Percentiles rank a stretch among this genome's conserved stretches.
Evolutionary conservation across 2,797 vertebrate species (phyloP).

Genomic region (Strix occidentalis): DNA sequence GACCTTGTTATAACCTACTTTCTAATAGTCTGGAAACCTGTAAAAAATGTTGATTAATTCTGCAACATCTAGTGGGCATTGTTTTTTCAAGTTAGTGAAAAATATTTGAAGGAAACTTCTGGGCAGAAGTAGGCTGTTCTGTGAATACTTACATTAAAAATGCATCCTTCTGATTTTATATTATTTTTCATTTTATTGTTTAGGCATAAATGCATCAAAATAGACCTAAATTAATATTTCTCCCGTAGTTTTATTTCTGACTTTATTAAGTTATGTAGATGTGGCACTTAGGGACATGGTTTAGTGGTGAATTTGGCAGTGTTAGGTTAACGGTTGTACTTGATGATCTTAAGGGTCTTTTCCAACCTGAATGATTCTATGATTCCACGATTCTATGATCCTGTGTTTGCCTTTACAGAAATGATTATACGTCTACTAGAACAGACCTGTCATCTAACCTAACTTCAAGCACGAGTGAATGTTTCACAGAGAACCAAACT

Average conservation of each 20-base stretch:
- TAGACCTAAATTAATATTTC: neutral
- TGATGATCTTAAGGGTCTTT: neutral
- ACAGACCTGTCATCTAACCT: neutral
- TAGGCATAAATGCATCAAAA: neutral
- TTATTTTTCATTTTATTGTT: neutral
- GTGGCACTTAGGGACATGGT: neutral
- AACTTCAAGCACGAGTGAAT: neutral
- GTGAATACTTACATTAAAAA: neutral
- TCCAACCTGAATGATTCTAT: neutral
- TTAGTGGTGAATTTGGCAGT: neutral
- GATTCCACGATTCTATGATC: neutral
- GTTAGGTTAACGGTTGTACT: rapidly evolving
- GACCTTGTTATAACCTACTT: neutral
- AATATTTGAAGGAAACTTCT: neutral
- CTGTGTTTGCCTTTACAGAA: neutral
- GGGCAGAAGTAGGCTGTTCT: neutral
- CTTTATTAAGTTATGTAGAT: neutral
- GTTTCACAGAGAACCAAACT: neutral
- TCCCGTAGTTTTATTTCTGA: neutral
- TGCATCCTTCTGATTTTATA: neutral
- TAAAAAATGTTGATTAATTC: neutral
- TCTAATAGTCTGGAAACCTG: neutral
- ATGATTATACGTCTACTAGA: neutral
- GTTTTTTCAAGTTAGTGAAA: neutral
- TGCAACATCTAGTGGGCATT: neutral